Evolutionary conservation across 2,797 vertebrate genomes (phyloP), one percentile per base, ranked within the genome.

Genomic region (Buceros bicornis): DNA sequence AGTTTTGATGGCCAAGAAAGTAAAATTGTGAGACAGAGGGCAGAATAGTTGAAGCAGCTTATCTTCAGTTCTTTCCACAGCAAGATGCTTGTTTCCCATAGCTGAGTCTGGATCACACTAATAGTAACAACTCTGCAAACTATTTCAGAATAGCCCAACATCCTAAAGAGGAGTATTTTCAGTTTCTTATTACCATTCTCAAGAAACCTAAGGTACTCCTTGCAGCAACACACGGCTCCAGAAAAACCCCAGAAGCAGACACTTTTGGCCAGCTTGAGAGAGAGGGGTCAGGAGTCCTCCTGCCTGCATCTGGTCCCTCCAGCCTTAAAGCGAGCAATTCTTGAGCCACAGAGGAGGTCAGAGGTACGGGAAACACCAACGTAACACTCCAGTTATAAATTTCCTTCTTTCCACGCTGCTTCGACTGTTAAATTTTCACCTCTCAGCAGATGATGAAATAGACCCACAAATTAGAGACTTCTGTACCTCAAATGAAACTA

Each of bases 401-500:
- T 25, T 33, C 42, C n/a, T 43, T 78, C 58, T 54, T 86, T 56
- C 56, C 58, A 60, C 20, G 47, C 37, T 84, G n/a, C 53, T 83
- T 83, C 67, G 65, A 37, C 53, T 78, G 53, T 31, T 80, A 73
- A 12, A 77, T 78, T 79, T 86, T 81, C 72, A 71, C 43, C 37
- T 70, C 40, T 67, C 54, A 7, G 0, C 47, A 91, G 70, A 88
- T 47, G 37, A 73, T 87, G 71, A 90, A 93, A 84, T 48, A 83
- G 31, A 92, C 15, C 48, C 67, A 83, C 37, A 81, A 90, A 94
- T 81, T 79, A 84, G 50, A 84, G 61, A 83, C 37, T 78, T 91
- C 56, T 43, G 26, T 25, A 79, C 58, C 72, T 95, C 69, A 86
- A 37, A 81, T 60, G 47, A 88, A 92, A 86, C 79, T 69, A 91